Conservation (phyloP, 2,797 vertebrate species). For the Ptychobarbus kaznakovi region DNA sequence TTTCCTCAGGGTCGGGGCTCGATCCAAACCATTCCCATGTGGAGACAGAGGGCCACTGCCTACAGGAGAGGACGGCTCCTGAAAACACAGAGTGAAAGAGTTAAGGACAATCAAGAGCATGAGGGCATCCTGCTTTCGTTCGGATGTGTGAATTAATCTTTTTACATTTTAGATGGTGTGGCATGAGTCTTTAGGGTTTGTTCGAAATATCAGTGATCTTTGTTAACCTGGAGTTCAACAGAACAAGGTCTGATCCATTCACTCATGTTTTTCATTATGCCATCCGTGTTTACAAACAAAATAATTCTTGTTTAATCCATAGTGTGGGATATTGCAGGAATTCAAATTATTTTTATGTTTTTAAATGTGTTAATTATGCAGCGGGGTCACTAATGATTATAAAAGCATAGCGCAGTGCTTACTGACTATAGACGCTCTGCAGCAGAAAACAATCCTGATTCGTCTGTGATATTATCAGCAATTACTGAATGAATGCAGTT, state of each 20-base stretch:
- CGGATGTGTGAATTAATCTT: not conserved
- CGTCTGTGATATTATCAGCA: conserved; percentile 42
- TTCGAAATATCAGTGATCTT: not conserved
- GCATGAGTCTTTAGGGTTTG: not conserved
- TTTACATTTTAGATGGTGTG: not conserved
- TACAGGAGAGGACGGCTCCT: conserved; percentile 86
- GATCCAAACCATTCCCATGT: conserved; percentile 79
- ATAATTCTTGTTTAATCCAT: not conserved
- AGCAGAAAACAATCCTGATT: conserved; percentile 29
- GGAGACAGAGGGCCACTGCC: conserved; percentile 78
- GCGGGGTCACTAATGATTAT: conserved; percentile 17
- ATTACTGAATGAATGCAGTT: conserved; percentile 38
- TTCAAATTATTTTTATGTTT: not conserved
- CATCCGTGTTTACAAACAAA: not conserved
- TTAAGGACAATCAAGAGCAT: conserved; percentile 49
- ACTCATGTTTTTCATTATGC: not conserved
- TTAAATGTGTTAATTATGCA: conserved; percentile 9
- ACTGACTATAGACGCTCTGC: not conserved
- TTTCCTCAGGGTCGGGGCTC: conserved; percentile 69
- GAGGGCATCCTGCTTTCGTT: not conserved
- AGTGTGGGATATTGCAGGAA: conserved; percentile 4
- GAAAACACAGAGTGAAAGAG: conserved; percentile 52
- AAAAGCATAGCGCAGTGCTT: not conserved
- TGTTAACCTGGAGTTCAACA: conserved; percentile 3
- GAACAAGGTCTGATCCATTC: conserved; percentile 14